Conservation (phyloP, 2,888 invertebrate genomes). For the Orchesella flavescens region DNA sequence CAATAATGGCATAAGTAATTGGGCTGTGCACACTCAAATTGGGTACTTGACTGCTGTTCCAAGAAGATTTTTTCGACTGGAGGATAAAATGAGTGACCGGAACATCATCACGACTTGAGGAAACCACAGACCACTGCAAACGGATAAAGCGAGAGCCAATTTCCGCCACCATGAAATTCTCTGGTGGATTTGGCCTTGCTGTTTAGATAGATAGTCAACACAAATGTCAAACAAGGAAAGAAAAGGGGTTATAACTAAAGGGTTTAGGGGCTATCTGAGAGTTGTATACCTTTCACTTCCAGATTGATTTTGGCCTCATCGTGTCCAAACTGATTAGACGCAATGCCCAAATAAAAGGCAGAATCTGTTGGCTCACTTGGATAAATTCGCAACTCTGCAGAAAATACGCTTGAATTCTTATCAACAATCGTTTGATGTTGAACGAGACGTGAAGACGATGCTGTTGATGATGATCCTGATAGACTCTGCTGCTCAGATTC, state of each 20-base stretch:
- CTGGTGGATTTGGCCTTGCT: slow-evolving; percentile 68
- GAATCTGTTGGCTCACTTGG: slow-evolving; percentile 62
- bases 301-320: slow-evolving; percentile 65
- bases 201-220: slow-evolving; percentile 29
- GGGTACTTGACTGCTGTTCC: slow-evolving; percentile 28
- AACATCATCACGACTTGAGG: slow-evolving; percentile 50
- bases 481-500: no score
- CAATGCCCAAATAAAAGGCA: slow-evolving; percentile 64
- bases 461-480: no score
- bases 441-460: no score
- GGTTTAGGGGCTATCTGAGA: no score
- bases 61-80: slow-evolving; percentile 73
- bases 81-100: slow-evolving; percentile 73
- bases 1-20: slow-evolving; percentile 50
- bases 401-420: slow-evolving; percentile 62
- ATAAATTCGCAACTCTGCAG: slow-evolving; percentile 64
- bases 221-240: no score
- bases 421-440: background rate
- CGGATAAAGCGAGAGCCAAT: slow-evolving; percentile 70
- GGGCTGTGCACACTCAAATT: slow-evolving; percentile 65
- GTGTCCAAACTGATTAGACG: slow-evolving; percentile 67
- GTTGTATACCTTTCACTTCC: slow-evolving; percentile 63
- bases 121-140: slow-evolving; percentile 73
- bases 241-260: no score
- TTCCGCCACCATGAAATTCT: slow-evolving; percentile 69